Evolutionary conservation across 2,888 invertebrate genomes (phyloP).

Genomic region (Crepidodera aurea): DNA sequence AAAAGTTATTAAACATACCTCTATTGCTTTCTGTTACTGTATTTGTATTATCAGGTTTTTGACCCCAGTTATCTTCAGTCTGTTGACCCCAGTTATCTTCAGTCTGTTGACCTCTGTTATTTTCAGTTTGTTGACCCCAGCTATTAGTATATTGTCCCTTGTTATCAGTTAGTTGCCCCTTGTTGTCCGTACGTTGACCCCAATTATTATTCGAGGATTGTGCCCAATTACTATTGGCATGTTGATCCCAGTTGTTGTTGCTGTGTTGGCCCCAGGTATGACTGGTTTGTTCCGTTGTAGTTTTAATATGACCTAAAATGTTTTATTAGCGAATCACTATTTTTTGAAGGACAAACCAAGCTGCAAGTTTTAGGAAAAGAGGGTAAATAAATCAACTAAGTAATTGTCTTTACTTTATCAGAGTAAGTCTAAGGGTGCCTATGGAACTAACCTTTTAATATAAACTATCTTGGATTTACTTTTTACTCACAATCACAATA

Average conservation of each 20-base stretch:
- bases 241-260: neutral
- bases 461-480: no score
- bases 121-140: neutral
- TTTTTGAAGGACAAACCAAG: no score
- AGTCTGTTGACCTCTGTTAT: slow-evolving; percentile 1
- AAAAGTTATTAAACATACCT: slow-evolving; percentile 2
- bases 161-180: neutral
- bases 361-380: no score
- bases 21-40: slow-evolving; percentile 8
- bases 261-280: neutral
- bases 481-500: no score
- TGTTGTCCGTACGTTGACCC: neutral
- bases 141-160: neutral
- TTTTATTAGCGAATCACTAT: no score
- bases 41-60: slow-evolving; percentile 1
- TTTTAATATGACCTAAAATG: neutral
- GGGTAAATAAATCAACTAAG: no score
- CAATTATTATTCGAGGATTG: neutral
- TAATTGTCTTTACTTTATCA: no score
- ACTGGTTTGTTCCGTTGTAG: neutral
- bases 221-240: slow-evolving; percentile 1
- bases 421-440: no score
- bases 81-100: slow-evolving; percentile 6
- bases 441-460: no score
- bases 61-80: neutral